Base-by-base conservation (phyloP, 1,140 invertebrate species). In the Drosophila sturtevanti region DNA sequence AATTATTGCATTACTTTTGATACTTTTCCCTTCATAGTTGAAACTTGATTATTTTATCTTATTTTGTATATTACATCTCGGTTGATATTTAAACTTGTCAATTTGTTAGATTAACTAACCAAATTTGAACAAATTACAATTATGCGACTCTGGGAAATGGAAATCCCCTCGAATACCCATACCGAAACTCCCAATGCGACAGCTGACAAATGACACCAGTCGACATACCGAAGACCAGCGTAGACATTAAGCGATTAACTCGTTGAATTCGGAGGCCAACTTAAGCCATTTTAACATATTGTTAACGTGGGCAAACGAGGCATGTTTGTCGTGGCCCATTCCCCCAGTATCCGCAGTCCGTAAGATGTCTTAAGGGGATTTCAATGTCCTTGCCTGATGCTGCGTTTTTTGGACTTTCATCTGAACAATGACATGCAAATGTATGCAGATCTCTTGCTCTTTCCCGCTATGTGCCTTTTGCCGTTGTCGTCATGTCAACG, bases 351-450 rank as follows among this genome's bases (percentile, higher is more conserved):
- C 9, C 16, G 4, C 41, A 48, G 41, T 31, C 27, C 62, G 52
- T 59, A 72, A 58, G 66, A 73, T 81, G 85, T 89, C 85, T 89
- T 89, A 71, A 71, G 78, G 81, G 85, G 85, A 89, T 89, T 89
- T 89, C 67, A 58, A 64, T 89, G 85, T 89, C 85, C 85, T 89
- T 89, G 84, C 81, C 80, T 79, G 85, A 89, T 89, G 85, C 79
- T 78, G 85, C 78, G 77, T 73, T 85, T 62, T 68, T 63, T 74
- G 54, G 34, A 31, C 52, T 24, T 12, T 11, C 58, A 22, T 21
- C 58, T 48, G 60, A 58, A 72, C 82, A 86, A 90, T 89, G 86
- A 87, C 86, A 91, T 91, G 89, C 89, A 89, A 91, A 91, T 91
- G 68, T 90, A 91, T 91, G 89, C 89, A 91, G 89, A 91, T 90